phyloP scores from a whole-genome alignment of 2,797 vertebrate species.

The Trachurus trachurus region DNA sequence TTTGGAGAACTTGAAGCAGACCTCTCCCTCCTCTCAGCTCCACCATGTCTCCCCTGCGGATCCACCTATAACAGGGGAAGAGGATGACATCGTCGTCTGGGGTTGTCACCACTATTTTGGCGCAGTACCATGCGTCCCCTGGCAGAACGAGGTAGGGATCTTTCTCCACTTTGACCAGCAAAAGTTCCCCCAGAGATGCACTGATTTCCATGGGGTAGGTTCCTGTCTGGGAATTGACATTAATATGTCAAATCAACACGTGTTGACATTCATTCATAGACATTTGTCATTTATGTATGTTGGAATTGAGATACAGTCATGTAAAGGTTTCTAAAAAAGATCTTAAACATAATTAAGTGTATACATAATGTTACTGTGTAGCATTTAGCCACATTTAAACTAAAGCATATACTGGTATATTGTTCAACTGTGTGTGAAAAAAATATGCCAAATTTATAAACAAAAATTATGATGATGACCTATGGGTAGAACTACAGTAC shows the following conservation, averaged over 20 bases:
- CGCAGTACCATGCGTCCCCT: slow-evolving; percentile 79
- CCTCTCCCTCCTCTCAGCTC: slow-evolving; percentile 80
- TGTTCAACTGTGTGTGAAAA: not conserved
- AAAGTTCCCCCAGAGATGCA: slow-evolving; percentile 63
- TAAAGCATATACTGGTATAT: not conserved
- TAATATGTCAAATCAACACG: not conserved
- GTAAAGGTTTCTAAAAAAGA: not conserved
- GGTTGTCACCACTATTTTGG: slow-evolving; percentile 72
- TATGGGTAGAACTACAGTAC: too few relatives aligned
- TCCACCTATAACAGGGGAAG: slow-evolving; percentile 82
- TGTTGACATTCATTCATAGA: not conserved
- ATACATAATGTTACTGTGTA: not conserved
- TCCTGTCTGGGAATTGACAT: slow-evolving; percentile 44
- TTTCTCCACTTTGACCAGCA: slow-evolving; percentile 78
- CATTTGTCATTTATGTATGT: not conserved
- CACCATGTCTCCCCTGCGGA: slow-evolving; percentile 68
- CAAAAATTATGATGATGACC: too few relatives aligned
- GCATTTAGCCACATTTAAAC: not conserved
- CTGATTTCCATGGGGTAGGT: slow-evolving; percentile 59
- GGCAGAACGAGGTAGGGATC: slow-evolving; percentile 32
- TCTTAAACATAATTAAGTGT: too few relatives aligned
- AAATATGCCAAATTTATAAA: too few relatives aligned
- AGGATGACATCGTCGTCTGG: slow-evolving; percentile 65
- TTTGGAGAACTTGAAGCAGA: slow-evolving; percentile 16
- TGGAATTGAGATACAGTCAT: not conserved